A percentile compares a stretch with the other conserved stretches of the same genome.
Evolutionary conservation across 1,140 invertebrate genomes (phyloP).

Genomic region (Trichonephila clavata): DNA sequence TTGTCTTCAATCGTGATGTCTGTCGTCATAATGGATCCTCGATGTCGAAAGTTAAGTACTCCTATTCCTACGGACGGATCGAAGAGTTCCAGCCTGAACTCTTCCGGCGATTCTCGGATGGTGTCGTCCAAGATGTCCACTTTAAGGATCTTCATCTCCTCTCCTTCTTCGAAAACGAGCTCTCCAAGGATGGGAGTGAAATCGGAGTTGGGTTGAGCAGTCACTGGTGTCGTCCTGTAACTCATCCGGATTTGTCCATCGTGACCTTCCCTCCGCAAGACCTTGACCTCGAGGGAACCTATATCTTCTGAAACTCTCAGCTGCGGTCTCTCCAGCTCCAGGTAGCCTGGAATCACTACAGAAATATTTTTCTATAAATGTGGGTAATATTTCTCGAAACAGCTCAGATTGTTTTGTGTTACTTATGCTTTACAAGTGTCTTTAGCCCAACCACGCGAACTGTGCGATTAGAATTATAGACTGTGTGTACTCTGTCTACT

Average conservation of each 20-base stretch:
- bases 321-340: background rate
- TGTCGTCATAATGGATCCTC: background rate
- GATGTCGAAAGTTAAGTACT: constrained; percentile 29
- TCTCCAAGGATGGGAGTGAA: background rate
- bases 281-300: background rate
- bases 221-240: background rate
- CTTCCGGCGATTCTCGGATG: background rate
- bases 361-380: too few species aligned
- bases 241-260: background rate
- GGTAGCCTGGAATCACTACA: constrained; percentile 26
- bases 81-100: background rate
- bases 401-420: too few species aligned
- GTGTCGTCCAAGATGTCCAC: background rate
- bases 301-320: background rate
- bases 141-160: background rate
- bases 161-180: constrained; percentile 4
- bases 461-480: too few species aligned
- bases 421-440: too few species aligned
- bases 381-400: too few species aligned
- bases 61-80: background rate
- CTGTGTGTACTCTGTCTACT: too few species aligned
- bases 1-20: background rate
- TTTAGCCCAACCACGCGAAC: too few species aligned
- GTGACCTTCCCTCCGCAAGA: background rate
- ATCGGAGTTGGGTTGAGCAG: background rate